Evolutionary conservation across 2,888 invertebrate species (phyloP).

Genomic region (Xanthorhoe spadicearia): DNA sequence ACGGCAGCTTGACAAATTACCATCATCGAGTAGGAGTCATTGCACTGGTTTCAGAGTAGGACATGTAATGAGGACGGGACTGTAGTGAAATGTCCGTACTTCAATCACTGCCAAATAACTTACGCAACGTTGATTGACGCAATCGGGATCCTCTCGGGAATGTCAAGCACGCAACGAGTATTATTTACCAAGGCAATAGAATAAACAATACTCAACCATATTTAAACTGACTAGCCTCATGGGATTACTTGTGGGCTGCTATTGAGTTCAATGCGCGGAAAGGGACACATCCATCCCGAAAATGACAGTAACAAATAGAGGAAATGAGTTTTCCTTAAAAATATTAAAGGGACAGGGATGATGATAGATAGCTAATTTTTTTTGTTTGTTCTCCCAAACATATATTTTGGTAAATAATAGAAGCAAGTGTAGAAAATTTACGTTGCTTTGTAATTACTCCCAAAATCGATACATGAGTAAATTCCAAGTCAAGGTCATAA

Average conservation of each 20-base stretch:
- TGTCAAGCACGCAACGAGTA: slow-evolving; percentile 36
- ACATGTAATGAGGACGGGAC: slow-evolving; percentile 47
- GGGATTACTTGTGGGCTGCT: background rate
- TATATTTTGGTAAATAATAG: background rate
- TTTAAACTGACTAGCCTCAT: slow-evolving; percentile 2
- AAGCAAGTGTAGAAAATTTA: background rate
- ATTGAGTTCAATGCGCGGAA: slow-evolving; percentile 1
- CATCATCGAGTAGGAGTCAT: background rate
- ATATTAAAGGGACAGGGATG: background rate
- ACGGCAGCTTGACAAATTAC: slow-evolving; percentile 9
- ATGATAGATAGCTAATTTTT: no score
- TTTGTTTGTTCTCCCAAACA: background rate
- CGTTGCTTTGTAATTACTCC: background rate
- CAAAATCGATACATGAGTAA: background rate
- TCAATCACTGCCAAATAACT: slow-evolving; percentile 66
- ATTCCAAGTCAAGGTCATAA: background rate
- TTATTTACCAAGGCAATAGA: slow-evolving; percentile 5
- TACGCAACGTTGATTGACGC: slow-evolving; percentile 54
- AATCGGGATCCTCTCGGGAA: slow-evolving; percentile 30
- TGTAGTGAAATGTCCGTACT: slow-evolving; percentile 27
- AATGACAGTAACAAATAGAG: background rate
- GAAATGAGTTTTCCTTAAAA: background rate
- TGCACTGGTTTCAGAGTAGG: slow-evolving; percentile 30
- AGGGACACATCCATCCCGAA: slow-evolving; percentile 2
- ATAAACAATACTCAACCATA: slow-evolving; percentile 11